Conservation (phyloP, 2,888 invertebrate genomes). For the Aleiodes leptofemur region DNA sequence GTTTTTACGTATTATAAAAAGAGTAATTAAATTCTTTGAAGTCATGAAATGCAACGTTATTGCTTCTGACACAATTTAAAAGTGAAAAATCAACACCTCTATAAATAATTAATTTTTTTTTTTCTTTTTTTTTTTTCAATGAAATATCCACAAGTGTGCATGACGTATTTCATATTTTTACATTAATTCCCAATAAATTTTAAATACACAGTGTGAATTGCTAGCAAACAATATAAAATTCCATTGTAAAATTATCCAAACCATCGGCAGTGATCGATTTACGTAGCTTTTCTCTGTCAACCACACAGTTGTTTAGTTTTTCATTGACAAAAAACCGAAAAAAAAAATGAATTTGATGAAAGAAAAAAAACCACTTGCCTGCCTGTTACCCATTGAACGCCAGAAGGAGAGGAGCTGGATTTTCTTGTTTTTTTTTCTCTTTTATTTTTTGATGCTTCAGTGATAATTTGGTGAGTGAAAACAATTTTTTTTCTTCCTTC, state of each 20-base stretch:
- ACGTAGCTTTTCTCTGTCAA: background rate
- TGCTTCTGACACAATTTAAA: slow-evolving; percentile 16
- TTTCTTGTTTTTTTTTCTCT: background rate
- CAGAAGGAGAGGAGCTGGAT: slow-evolving; percentile 17
- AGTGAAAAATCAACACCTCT: background rate
- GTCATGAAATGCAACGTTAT: background rate
- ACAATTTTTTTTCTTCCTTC: slow-evolving; percentile 11
- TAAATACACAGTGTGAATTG: slow-evolving; percentile 19
- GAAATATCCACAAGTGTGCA: slow-evolving; percentile 13
- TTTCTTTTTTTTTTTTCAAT: background rate
- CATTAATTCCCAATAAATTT: background rate
- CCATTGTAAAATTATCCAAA: too few relatives aligned
- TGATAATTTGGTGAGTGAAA: slow-evolving; percentile 23
- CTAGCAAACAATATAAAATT: background rate
- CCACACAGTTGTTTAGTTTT: too few relatives aligned
- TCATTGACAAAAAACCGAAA: background rate
- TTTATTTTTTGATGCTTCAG: slow-evolving; percentile 18
- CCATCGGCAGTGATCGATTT: too few relatives aligned
- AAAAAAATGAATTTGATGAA: background rate
- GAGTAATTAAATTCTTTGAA: background rate
- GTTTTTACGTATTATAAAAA: background rate
- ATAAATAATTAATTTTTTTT: too few relatives aligned
- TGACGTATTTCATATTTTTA: slow-evolving; percentile 16
- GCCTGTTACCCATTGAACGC: slow-evolving; percentile 25
- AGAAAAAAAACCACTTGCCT: slow-evolving; percentile 23